Conservation (phyloP, 2,113 vertebrate genomes). For the Donacobius atricapilla region DNA sequence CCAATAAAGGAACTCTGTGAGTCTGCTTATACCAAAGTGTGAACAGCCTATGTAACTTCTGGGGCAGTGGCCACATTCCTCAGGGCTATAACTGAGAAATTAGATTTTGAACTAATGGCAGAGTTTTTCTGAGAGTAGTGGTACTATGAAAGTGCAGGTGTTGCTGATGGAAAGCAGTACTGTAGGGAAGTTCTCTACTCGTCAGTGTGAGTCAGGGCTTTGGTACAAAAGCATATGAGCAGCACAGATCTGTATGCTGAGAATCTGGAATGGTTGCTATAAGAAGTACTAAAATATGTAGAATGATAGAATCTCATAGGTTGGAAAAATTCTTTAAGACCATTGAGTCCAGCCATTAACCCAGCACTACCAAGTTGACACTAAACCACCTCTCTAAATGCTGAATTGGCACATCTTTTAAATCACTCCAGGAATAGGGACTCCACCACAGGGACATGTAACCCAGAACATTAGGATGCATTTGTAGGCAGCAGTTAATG, state of each 20-base stretch:
- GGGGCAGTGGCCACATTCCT: not conserved
- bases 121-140: not conserved
- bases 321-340: not conserved
- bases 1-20: not conserved
- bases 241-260: not conserved
- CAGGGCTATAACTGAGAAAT: not conserved
- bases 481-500: not conserved
- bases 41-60: not conserved
- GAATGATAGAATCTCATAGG: not conserved
- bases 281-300: not conserved
- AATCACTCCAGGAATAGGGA: not conserved
- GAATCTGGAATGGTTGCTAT: not conserved
- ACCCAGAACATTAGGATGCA: not conserved
- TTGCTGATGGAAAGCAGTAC: not conserved
- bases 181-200: not conserved
- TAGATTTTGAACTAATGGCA: not conserved
- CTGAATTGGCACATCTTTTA: not conserved
- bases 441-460: not conserved
- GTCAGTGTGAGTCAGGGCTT: not conserved
- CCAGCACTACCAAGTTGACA: not conserved
- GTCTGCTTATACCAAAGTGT: not conserved
- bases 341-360: not conserved
- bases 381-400: not conserved
- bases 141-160: not conserved
- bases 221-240: accelerated